Base-by-base conservation (phyloP, 2,113 vertebrate species). In the Danio rerio region DNA sequence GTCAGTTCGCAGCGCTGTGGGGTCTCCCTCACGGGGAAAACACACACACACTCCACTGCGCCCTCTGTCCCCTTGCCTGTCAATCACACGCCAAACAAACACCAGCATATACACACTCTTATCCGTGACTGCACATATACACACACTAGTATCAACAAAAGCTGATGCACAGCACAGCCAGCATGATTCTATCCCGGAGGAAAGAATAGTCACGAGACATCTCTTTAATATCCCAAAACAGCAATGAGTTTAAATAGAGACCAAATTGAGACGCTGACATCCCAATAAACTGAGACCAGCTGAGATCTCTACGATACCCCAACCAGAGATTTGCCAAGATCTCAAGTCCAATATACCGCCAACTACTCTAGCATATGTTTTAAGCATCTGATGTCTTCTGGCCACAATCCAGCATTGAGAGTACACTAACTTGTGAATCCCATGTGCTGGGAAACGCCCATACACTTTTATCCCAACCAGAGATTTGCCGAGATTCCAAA, bases 51-150 rank as follows among this genome's bases (percentile, higher is more conserved):
- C 31, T 88, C 80, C 82, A 52, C 76, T 84, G 86, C 89, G 85
- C 81, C 88, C 87, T 86, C 84, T 87, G 88, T 89, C 88, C 89
- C 83, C 87, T 47, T 82, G 83, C 65, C 85, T 89, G 91, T 88
- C 90, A 90, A 79, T 92, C 90, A 87, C 76, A 86, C 43, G 40
- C 71, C 10, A 62, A 13, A 78, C 65, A 75, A 31, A 31, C 31
- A 31, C 13, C 20, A 58, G 65, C 56, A 70, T 5, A 50, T 10
- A 52, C 50, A 43, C 49, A 56, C 21, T 55, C 62, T 68, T 43
- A 58, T 16, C 40, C 50, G 9, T 72, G 40, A 15, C 21, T 40
- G 6, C 58, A 42, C 69, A 63, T 12, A 40, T 31, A 31, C n/a
- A 40, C 63, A 66, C 63, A 45, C 53, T 56, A 63, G 21, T 31